phyloP scores from a whole-genome alignment of 2,797 vertebrate species.

The Remorina albescens region DNA sequence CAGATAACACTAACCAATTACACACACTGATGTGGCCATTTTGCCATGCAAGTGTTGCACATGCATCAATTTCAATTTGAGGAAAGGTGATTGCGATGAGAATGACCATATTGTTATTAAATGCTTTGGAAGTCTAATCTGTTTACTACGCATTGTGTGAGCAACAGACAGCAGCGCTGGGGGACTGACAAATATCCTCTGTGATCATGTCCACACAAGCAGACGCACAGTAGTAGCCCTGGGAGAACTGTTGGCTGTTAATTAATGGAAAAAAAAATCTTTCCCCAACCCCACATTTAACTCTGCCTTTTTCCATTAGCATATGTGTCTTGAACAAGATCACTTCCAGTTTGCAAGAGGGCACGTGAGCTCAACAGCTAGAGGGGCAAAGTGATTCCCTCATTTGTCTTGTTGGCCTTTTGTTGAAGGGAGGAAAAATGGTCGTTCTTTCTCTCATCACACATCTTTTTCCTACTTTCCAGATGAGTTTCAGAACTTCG shows the following conservation, averaged over 20 bases:
- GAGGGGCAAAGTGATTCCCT: constrained; percentile 42
- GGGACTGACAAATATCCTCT: constrained; percentile 28
- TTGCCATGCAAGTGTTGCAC: constrained; percentile 63
- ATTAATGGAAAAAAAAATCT: constrained; percentile 27
- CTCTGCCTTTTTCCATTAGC: constrained; percentile 58
- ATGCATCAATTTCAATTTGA: constrained; percentile 65
- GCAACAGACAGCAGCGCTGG: constrained; percentile 25
- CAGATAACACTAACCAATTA: constrained; percentile 75
- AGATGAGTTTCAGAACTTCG: constrained; percentile 98
- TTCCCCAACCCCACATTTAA: constrained; percentile 43
- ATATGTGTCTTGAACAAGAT: constrained; percentile 47
- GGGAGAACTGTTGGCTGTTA: constrained; percentile 47
- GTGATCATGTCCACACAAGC: constrained; percentile 14
- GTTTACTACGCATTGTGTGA: constrained; percentile 23
- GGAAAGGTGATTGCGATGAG: constrained; percentile 10
- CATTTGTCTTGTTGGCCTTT: constrained; percentile 26
- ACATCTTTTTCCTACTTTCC: constrained; percentile 53
- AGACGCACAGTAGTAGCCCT: constrained; percentile 12
- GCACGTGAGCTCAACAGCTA: no score
- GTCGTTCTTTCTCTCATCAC: constrained; percentile 2
- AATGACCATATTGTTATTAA: constrained; percentile 63
- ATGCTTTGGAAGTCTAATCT: constrained; percentile 53
- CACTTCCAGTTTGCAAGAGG: constrained; percentile 55
- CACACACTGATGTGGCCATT: constrained; percentile 59
- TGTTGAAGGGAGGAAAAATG: not conserved